Conservation (phyloP, 2,888 invertebrate species). For the Drosophila monieri region DNA sequence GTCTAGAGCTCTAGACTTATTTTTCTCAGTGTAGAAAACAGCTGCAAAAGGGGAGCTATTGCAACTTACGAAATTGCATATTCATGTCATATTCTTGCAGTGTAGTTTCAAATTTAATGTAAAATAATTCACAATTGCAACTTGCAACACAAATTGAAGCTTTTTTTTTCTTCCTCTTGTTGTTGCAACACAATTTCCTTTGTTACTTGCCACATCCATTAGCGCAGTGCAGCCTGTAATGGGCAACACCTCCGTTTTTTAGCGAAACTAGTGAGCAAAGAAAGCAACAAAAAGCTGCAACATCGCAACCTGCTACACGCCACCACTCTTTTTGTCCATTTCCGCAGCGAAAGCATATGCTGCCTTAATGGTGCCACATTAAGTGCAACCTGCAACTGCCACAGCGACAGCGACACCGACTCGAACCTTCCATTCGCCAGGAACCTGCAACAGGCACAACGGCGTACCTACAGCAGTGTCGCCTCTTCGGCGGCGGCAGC, state of each 20-base stretch:
- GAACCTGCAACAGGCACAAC: constrained; percentile 50
- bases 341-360: not conserved
- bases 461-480: constrained; percentile 77
- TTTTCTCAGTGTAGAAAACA: constrained; percentile 1
- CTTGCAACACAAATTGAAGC: not conserved
- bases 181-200: not conserved
- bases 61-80: not conserved
- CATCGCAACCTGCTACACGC: not conserved
- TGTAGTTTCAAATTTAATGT: not conserved
- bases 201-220: not conserved
- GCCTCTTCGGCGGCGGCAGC: constrained; percentile 68
- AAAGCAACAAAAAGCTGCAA: not conserved
- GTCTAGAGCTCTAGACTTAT: no score
- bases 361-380: constrained; percentile 19
- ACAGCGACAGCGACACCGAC: constrained; percentile 2
- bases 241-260: not conserved
- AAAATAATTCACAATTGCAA: not conserved
- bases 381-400: constrained; percentile 12
- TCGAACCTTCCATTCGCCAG: not conserved
- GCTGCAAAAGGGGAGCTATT: not conserved
- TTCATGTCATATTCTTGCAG: not conserved
- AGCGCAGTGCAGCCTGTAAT: not conserved
- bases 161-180: not conserved
- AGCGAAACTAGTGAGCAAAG: not conserved
- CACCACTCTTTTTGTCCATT: not conserved